phyloP scores from a whole-genome alignment of 2,113 vertebrate species.

The Aegithalos caudatus region DNA sequence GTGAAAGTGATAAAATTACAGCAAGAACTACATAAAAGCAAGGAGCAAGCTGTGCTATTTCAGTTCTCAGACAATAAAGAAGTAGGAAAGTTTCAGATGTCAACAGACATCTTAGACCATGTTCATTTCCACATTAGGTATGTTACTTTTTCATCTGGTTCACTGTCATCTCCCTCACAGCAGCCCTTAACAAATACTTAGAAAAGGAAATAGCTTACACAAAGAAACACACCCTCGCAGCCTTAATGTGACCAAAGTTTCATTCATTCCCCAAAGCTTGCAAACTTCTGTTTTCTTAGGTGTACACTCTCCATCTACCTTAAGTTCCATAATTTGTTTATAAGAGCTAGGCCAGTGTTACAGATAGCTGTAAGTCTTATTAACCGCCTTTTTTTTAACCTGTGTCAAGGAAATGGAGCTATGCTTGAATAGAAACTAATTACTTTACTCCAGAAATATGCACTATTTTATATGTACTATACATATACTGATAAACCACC shows the following conservation, averaged over 20 bases:
- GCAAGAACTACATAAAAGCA: background rate
- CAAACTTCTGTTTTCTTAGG: background rate
- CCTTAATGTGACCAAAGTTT: background rate
- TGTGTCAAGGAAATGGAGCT: background rate
- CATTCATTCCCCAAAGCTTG: background rate
- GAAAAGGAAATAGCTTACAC: background rate
- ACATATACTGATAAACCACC: background rate
- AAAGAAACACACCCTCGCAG: background rate
- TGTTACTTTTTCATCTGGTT: background rate
- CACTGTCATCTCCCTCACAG: background rate
- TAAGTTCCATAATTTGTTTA: background rate
- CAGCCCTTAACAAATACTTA: background rate
- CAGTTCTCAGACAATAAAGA: background rate
- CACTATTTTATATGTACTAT: background rate
- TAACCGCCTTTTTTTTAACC: background rate
- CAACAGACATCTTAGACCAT: background rate
- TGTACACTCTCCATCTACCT: accelerated
- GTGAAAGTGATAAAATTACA: background rate
- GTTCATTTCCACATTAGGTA: background rate
- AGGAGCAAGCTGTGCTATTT: background rate
- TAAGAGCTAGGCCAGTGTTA: background rate
- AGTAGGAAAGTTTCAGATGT: background rate
- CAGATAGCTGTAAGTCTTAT: background rate
- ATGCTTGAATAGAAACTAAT: background rate
- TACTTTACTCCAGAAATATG: background rate